Base-by-base conservation (phyloP, 2,888 invertebrate species). In the Petrolisthes cinctipes region DNA sequence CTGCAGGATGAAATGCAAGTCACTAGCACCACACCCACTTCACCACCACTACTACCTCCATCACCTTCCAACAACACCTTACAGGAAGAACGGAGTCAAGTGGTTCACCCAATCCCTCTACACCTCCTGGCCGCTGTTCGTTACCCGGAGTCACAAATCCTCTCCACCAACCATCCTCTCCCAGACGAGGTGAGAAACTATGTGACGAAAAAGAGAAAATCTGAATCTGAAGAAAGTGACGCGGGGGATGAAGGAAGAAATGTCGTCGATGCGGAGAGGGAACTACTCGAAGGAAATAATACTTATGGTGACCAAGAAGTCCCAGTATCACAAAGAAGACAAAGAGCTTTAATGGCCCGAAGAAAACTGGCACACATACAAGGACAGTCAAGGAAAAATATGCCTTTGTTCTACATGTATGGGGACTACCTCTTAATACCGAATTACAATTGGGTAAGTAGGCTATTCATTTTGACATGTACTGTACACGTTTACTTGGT, bases 371-470 rank as follows among this genome's bases (percentile, higher is more conserved):
- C 37, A 17, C 51, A 17, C n/a, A 84, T 6, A 17, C n/a, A 6
- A 17, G 84, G 9, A 14, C 61, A 79, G 7, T 37, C 23, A 37
- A n/a, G 79, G n/a, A 54, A 84, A 61, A 84, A 84, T 51, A 68
- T 79, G 11, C 84, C 84, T 84, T 53, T 84, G 5, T 79, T 84
- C 54, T 84, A 78, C 68, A 17, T 84, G 17, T 84, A 84, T 54
- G 84, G 84, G 54, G 79, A 84, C 54, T 37, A 76, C 54, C 66
- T 84, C n/a, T 66, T 79, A 37, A 84, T 84, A 66, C 84, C 84
- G 53, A 61, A 84, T 17, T 84, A 66, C 37, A 84, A 78, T 37
- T 84, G 84, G 84, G 84, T 84, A 79, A 78, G 84, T 84, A 14
- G 17, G 17, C 53, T 14, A 2, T 61, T 37, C 37, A 37, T 37